These are phyloP conservation scores for Siniperca scherzeri DNA, from an alignment of 2,797 vertebrate genomes.

Conservation along the genomic window DNA sequence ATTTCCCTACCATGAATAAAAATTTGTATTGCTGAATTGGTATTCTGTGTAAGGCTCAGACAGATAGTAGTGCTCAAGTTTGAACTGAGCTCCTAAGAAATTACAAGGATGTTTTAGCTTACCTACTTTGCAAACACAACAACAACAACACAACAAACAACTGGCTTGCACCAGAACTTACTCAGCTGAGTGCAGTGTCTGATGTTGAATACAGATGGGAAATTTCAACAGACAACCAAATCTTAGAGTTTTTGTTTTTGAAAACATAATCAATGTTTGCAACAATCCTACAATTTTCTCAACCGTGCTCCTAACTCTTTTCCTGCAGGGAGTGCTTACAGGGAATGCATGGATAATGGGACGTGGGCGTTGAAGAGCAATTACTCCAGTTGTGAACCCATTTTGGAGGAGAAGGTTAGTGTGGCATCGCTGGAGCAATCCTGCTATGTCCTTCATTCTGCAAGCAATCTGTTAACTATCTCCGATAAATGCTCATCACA, in stretches of 20 bases:
- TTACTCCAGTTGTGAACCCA: conserved; percentile 97
- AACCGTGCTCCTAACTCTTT: conserved; percentile 9
- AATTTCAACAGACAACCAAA: neutral
- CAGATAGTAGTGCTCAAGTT: conserved; percentile 51
- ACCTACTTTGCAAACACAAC: conserved; percentile 22
- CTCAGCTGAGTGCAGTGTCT: neutral
- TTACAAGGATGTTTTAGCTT: conserved; percentile 39
- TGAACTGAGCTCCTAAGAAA: conserved; percentile 51
- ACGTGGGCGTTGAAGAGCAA: conserved; percentile 96
- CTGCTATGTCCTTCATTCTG: neutral
- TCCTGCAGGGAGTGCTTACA: conserved; percentile 92
- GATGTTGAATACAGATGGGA: conserved; percentile 7
- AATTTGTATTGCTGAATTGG: conserved; percentile 55
- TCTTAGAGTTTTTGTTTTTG: neutral
- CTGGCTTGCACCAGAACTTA: neutral
- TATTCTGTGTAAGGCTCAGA: conserved; percentile 49
- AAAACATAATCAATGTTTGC: neutral
- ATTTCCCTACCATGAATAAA: conserved; percentile 59
- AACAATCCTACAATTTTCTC: conserved; percentile 9
- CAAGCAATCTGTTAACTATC: conserved; percentile 11
- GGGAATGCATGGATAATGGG: conserved; percentile 97
- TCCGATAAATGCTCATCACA: conserved; percentile 24
- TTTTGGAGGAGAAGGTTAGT: conserved; percentile 95
- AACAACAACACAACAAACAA: conserved; percentile 20
- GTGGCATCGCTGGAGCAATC: neutral